These are phyloP conservation scores for Heliangelus exortis DNA, from an alignment of 2,797 vertebrate species.

Conservation along the genomic window DNA sequence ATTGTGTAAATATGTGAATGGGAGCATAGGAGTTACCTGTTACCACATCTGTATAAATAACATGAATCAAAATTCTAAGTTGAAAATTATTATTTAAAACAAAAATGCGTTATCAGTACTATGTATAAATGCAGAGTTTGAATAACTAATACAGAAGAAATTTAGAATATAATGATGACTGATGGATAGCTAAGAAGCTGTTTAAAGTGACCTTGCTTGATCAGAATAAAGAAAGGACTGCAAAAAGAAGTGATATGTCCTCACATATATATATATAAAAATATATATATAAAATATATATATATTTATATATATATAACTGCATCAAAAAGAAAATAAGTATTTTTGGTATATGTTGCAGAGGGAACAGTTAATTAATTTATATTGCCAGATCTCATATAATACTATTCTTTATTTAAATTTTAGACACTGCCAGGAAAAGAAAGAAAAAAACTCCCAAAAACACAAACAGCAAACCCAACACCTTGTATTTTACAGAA, in stretches of 20 bases:
- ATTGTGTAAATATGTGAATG: not conserved
- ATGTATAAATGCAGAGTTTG: not conserved
- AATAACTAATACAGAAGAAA: not conserved
- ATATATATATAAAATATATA: too few species aligned
- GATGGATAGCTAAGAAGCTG: not conserved
- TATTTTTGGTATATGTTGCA: not conserved
- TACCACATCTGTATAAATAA: not conserved
- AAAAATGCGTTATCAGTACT: not conserved
- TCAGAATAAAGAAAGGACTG: not conserved
- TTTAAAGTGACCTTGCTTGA: not conserved
- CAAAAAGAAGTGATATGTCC: not conserved
- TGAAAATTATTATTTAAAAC: not conserved
- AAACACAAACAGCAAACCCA: fast-evolving
- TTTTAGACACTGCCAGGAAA: not conserved
- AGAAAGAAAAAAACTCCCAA: not conserved
- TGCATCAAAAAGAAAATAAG: not conserved
- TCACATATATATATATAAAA: not conserved
- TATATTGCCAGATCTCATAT: not conserved
- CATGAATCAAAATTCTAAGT: not conserved
- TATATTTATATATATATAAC: too few species aligned
- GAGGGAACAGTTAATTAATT: not conserved
- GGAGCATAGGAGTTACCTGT: not conserved
- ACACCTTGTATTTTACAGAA: not conserved
- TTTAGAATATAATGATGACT: not conserved
- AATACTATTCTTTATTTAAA: not conserved